These are phyloP conservation scores for Urophycis tenuis DNA, from an alignment of 2,797 vertebrate genomes.

Conservation along the genomic window DNA sequence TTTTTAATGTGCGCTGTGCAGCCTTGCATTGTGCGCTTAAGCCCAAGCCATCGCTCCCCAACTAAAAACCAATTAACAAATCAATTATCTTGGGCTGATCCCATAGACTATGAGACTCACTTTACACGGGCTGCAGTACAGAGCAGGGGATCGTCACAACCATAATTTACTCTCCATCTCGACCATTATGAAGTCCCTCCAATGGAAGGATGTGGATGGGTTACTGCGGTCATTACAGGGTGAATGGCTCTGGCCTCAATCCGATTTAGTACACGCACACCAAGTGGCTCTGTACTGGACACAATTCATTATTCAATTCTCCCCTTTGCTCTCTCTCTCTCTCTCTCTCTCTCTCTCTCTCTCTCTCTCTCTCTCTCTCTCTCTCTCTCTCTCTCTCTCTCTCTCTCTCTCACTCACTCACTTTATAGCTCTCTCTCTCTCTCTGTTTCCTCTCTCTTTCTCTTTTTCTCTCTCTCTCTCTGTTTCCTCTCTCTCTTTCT, in stretches of 20 bases:
- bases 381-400: neutral
- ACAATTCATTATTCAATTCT: slow-evolving; percentile 6
- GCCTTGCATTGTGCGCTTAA: neutral
- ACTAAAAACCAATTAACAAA: slow-evolving; percentile 54
- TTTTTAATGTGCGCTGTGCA: neutral
- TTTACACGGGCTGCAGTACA: slow-evolving; percentile 37
- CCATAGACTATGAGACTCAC: slow-evolving; percentile 45
- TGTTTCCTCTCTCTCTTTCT: neutral
- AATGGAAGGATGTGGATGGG: slow-evolving; percentile 30
- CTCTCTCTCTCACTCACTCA: neutral
- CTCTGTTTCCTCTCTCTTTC: neutral
- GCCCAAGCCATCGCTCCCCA: slow-evolving; percentile 25
- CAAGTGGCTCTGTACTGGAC: slow-evolving; percentile 3
- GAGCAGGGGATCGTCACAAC: slow-evolving; percentile 52
- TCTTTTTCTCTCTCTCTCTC: no score
- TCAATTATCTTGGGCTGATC: slow-evolving; percentile 47
- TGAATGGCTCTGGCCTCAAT: slow-evolving; percentile 39
- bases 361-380: neutral
- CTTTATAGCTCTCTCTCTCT: neutral
- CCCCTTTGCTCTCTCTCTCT: neutral
- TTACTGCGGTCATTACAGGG: slow-evolving; percentile 39
- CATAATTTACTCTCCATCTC: slow-evolving; percentile 49
- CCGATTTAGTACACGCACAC: slow-evolving; percentile 32
- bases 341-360: neutral
- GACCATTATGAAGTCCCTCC: slow-evolving; percentile 37